phyloP scores from a whole-genome alignment of 2,888 invertebrate species.

The Vanessa cardui region DNA sequence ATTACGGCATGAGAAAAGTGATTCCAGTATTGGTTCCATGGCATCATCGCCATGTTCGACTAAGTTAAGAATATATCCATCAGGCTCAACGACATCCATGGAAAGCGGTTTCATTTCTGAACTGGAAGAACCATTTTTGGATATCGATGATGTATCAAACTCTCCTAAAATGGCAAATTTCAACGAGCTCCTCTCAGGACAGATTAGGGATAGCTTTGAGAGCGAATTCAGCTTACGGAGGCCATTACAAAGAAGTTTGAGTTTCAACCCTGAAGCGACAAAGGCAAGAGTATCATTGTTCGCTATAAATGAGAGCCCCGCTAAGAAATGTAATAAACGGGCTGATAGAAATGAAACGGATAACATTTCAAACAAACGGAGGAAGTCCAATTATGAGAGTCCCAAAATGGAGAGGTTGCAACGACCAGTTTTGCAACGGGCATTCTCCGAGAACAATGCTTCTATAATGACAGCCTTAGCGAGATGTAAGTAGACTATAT shows the following conservation, averaged over 20 bases:
- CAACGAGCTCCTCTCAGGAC: constrained; percentile 64
- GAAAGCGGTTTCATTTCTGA: constrained; percentile 78
- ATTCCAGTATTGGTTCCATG: constrained; percentile 68
- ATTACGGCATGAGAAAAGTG: constrained; percentile 60
- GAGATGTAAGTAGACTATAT: constrained; percentile 77
- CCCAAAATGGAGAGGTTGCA: constrained; percentile 42
- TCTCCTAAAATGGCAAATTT: constrained; percentile 73
- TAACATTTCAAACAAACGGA: constrained; percentile 64
- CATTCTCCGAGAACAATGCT: constrained; percentile 90
- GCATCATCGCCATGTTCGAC: constrained; percentile 50
- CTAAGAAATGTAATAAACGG: constrained; percentile 79
- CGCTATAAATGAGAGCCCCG: constrained; percentile 61
- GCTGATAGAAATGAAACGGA: constrained; percentile 80
- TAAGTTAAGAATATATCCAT: constrained; percentile 58
- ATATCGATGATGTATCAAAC: constrained; percentile 65
- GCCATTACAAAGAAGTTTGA: constrained; percentile 60
- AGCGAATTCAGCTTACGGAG: constrained; percentile 52
- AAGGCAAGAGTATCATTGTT: constrained; percentile 58
- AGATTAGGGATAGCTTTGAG: constrained; percentile 61
- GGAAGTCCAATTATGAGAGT: constrained; percentile 53
- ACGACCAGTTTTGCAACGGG: constrained; percentile 81
- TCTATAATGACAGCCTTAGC: constrained; percentile 89
- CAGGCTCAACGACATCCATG: constrained; percentile 69
- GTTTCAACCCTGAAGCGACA: constrained; percentile 60
- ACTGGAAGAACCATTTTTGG: constrained; percentile 70